Conservation (phyloP, 2,888 invertebrate species). For the Cerastoderma edule region DNA sequence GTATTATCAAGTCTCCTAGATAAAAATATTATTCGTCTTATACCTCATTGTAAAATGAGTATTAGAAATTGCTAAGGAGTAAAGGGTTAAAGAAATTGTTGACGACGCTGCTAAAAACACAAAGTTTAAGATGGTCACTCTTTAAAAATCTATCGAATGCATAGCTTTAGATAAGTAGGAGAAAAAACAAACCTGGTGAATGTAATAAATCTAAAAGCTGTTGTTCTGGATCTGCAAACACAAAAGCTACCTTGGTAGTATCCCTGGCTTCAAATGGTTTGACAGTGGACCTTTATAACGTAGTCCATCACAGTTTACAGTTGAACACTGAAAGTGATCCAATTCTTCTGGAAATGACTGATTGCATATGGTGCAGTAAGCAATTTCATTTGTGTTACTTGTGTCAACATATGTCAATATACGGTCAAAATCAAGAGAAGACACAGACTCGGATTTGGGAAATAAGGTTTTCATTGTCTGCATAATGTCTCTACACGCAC, state of each 20-base stretch:
- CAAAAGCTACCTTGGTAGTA: slow-evolving; percentile 26
- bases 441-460: neutral
- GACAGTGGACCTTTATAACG: slow-evolving; percentile 28
- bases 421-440: slow-evolving; percentile 5
- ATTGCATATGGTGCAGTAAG: slow-evolving; percentile 17
- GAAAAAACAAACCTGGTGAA: slow-evolving; percentile 31
- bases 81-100: too few relatives aligned
- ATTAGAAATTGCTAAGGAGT: too few relatives aligned
- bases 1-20: too few relatives aligned
- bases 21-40: too few relatives aligned
- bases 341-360: slow-evolving; percentile 11
- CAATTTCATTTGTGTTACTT: slow-evolving; percentile 3
- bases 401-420: slow-evolving; percentile 13
- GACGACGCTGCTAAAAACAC: too few relatives aligned
- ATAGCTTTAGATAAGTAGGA: too few relatives aligned
- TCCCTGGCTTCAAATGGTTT: neutral
- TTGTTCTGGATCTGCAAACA: slow-evolving; percentile 26
- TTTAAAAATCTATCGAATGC: too few relatives aligned
- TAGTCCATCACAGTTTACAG: slow-evolving; percentile 22
- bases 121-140: too few relatives aligned
- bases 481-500: slow-evolving; percentile 18
- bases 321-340: slow-evolving; percentile 22
- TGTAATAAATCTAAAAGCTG: slow-evolving; percentile 18
- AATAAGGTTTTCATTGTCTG: slow-evolving; percentile 9
- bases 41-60: too few relatives aligned